These are phyloP conservation scores for Arizona elegans DNA, from an alignment of 2,113 vertebrate species.

Conservation along the genomic window DNA sequence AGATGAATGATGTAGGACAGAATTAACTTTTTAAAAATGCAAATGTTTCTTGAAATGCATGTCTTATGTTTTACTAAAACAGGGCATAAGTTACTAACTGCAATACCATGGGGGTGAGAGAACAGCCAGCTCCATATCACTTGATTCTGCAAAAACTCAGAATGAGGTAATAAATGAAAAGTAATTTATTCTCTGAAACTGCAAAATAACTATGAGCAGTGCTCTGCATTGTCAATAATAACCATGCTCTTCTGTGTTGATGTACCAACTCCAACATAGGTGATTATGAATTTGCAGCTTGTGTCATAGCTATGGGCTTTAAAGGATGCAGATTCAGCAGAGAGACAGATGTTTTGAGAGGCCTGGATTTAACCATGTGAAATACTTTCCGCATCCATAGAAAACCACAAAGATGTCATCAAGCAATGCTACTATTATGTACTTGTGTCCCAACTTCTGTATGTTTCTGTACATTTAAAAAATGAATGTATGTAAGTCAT, in stretches of 20 bases:
- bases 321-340: neutral
- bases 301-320: neutral
- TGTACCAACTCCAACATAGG: neutral
- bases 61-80: neutral
- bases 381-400: neutral
- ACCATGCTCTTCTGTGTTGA: neutral
- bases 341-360: neutral
- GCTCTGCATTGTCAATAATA: neutral
- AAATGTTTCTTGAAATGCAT: neutral
- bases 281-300: neutral
- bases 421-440: neutral
- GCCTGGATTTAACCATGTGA: neutral
- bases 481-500: neutral
- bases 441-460: neutral
- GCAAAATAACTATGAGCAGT: neutral
- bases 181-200: neutral
- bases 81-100: neutral
- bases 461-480: neutral
- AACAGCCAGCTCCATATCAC: neutral
- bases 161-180: neutral
- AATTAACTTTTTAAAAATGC: neutral
- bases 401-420: neutral
- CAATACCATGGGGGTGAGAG: neutral
- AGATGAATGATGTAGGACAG: neutral
- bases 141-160: neutral